Percentiles rank a stretch among this genome's conserved stretches.
Evolutionary conservation across 2,888 invertebrate genomes (phyloP).

Genomic region (Phlogophora meticulosa): DNA sequence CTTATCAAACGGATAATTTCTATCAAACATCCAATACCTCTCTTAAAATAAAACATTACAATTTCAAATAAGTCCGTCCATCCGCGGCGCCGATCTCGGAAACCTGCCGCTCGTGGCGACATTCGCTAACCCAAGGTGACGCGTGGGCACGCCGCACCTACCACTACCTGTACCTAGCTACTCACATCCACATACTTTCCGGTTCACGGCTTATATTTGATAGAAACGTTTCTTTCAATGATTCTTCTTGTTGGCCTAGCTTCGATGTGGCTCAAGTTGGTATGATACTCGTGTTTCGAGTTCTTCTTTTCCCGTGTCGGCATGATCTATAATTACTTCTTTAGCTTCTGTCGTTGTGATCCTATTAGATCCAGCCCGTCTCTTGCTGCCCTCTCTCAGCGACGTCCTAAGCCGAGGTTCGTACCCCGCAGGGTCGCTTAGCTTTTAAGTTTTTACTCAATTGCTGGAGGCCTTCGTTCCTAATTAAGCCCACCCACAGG

Average conservation of each 20-base stretch:
- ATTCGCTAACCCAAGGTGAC: constrained; percentile 59
- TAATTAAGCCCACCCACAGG: too few species aligned
- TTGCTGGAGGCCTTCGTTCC: too few species aligned
- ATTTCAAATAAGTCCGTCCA: constrained; percentile 46
- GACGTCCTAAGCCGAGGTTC: too few species aligned
- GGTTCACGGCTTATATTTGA: constrained; percentile 49
- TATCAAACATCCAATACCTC: neutral
- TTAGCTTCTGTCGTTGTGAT: neutral
- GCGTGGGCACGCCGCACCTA: constrained; percentile 59
- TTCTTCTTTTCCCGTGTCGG: neutral
- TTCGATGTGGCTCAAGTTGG: neutral
- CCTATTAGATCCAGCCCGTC: too few species aligned
- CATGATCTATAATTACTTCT: too few species aligned
- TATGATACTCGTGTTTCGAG: too few species aligned
- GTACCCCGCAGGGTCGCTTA: neutral
- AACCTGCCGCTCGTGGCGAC: constrained; percentile 51
- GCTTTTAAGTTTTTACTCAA: too few species aligned
- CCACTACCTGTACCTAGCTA: constrained; percentile 45
- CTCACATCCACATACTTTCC: constrained; percentile 50
- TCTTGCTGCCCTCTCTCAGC: too few species aligned
- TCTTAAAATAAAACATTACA: constrained; percentile 16
- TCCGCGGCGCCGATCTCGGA: constrained; percentile 46
- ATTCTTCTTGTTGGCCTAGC: constrained; percentile 20
- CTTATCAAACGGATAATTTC: neutral
- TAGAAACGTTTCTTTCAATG: constrained; percentile 41